A percentile compares a stretch with the other conserved stretches of the same genome.
Conservation (phyloP, 2,888 invertebrate species). For the Reticulitermes lucifugus region DNA sequence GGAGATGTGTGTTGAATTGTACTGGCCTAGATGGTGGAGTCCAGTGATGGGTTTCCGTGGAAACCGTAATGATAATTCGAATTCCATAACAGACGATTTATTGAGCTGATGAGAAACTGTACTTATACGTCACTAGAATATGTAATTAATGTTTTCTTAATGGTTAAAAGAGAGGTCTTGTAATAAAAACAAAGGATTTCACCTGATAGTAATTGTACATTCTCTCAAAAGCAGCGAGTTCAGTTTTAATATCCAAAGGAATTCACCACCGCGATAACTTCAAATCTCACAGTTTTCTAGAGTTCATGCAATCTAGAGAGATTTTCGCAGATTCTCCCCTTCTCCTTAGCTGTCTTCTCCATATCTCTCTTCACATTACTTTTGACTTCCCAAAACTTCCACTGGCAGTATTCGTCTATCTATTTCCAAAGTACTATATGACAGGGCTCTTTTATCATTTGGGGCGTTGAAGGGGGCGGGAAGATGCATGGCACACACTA, state of each 20-base stretch:
- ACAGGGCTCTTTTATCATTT: slow-evolving; percentile 10
- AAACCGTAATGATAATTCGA: no score
- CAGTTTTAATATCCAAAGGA: neutral
- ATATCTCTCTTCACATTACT: neutral
- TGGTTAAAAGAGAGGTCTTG: no score
- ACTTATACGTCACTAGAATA: no score
- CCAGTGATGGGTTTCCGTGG: no score
- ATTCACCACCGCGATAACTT: no score
- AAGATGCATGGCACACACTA: slow-evolving; percentile 1
- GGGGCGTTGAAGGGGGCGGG: neutral
- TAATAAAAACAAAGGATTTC: no score
- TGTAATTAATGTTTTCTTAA: no score
- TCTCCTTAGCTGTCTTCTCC: neutral
- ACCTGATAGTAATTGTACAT: neutral
- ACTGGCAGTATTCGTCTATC: slow-evolving; percentile 19
- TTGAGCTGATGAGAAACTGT: no score
- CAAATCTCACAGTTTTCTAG: neutral
- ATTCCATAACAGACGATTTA: no score
- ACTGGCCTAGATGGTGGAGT: no score
- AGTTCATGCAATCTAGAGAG: neutral
- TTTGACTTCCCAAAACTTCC: slow-evolving; percentile 8
- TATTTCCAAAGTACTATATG: slow-evolving; percentile 16
- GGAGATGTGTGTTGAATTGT: no score
- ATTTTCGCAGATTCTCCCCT: neutral
- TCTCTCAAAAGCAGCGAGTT: neutral